Percentiles rank a stretch among this genome's conserved stretches.
These are phyloP conservation scores for Luffia ferchaultella DNA, from an alignment of 2,888 invertebrate species.

Conservation along the genomic window DNA sequence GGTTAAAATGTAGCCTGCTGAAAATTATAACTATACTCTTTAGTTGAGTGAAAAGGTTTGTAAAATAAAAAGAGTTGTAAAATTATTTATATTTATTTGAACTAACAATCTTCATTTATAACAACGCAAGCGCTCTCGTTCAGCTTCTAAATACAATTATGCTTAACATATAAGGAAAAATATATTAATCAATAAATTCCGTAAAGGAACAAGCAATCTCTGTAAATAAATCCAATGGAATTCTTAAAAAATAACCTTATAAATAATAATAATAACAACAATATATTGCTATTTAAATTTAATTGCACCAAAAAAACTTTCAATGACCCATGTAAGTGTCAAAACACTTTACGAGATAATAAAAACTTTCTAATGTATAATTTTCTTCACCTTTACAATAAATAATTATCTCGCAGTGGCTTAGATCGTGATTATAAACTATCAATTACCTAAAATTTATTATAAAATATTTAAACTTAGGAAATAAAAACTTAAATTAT, in stretches of 20 bases:
- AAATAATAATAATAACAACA: neutral
- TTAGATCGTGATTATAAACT: neutral
- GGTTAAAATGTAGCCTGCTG: too few species aligned
- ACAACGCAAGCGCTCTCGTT: neutral
- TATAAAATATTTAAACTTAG: neutral
- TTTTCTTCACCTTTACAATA: too few species aligned
- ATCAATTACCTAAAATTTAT: neutral
- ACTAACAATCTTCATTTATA: neutral
- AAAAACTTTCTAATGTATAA: too few species aligned
- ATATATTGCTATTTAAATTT: neutral
- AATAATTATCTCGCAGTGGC: neutral
- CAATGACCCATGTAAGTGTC: too few species aligned
- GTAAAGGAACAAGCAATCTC: neutral
- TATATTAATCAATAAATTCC: neutral
- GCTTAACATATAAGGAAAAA: neutral
- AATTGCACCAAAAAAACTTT: neutral
- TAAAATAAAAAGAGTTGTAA: neutral
- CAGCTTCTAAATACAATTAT: neutral
- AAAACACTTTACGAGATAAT: too few species aligned
- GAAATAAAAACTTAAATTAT: neutral
- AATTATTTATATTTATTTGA: conserved; percentile 5
- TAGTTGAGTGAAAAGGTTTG: too few species aligned
- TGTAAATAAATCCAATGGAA: neutral
- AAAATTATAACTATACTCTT: too few species aligned
- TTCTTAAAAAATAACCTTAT: conserved; percentile 8